phyloP scores from a whole-genome alignment of 2,113 vertebrate genomes.

The Sinosuthora webbiana region DNA sequence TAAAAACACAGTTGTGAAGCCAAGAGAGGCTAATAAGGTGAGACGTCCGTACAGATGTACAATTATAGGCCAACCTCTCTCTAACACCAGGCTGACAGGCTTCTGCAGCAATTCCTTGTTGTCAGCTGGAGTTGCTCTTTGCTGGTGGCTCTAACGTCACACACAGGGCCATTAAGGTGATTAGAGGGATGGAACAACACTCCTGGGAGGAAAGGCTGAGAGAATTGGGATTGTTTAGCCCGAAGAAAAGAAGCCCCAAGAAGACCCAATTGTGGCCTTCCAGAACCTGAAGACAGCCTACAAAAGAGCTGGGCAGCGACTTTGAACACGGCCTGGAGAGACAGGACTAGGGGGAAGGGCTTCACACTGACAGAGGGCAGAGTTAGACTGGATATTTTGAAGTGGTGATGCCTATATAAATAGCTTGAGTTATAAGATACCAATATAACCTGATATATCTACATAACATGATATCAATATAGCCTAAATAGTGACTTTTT shows the following conservation, averaged over 20 bases:
- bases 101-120: not conserved
- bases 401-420: not conserved
- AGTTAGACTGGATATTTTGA: not conserved
- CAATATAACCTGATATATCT: not conserved
- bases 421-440: not conserved
- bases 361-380: not conserved
- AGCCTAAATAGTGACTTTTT: not conserved
- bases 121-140: not conserved
- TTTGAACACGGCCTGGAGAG: not conserved
- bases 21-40: not conserved
- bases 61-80: not conserved
- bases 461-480: not conserved
- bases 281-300: not conserved
- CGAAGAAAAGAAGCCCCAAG: not conserved
- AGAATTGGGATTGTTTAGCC: not conserved
- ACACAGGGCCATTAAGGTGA: not conserved
- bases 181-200: not conserved
- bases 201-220: not conserved
- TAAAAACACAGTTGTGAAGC: accelerated
- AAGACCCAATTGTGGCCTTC: not conserved
- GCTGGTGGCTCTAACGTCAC: accelerated
- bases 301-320: not conserved
- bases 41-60: accelerated
- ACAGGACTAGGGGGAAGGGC: not conserved
- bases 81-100: not conserved